phyloP scores from a whole-genome alignment of 2,113 vertebrate genomes.

The Gulo gulo region DNA sequence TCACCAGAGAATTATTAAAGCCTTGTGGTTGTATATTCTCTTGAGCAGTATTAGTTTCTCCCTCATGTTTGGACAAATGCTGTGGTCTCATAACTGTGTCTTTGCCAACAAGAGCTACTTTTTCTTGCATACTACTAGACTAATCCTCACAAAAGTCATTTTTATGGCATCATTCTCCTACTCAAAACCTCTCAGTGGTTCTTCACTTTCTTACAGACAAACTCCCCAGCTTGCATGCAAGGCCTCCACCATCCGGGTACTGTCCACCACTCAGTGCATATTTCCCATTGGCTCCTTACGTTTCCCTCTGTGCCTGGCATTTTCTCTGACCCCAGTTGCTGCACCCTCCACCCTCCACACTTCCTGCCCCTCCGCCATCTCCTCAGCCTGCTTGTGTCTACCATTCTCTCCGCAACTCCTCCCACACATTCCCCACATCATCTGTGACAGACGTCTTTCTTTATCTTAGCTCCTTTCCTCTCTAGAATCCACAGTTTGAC shows the following conservation, averaged over 20 bases:
- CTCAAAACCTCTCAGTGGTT: neutral
- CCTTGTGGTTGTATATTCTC: conserved; percentile 3
- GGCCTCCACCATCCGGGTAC: neutral
- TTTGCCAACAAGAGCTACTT: conserved; percentile 42
- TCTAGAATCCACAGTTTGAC: neutral
- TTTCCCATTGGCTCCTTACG: neutral
- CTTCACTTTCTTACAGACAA: neutral
- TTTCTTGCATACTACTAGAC: neutral
- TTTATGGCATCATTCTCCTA: neutral
- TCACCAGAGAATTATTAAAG: conserved; percentile 56
- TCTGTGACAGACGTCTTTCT: neutral
- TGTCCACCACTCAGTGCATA: neutral
- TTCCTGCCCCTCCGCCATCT: fast-evolving
- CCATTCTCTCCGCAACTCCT: neutral
- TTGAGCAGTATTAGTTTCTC: neutral
- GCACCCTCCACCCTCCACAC: neutral
- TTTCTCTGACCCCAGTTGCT: neutral
- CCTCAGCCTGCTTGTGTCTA: neutral
- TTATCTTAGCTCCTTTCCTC: neutral
- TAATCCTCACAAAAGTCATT: neutral
- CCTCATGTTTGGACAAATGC: neutral
- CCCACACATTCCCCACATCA: no score
- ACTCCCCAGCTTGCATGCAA: neutral
- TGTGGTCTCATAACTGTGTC: neutral
- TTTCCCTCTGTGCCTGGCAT: neutral